Percentiles rank a stretch among this genome's conserved stretches.
These are phyloP conservation scores for Porites divaricata DNA, from an alignment of 92 coral and sea anemone genomes.

Conservation along the genomic window DNA sequence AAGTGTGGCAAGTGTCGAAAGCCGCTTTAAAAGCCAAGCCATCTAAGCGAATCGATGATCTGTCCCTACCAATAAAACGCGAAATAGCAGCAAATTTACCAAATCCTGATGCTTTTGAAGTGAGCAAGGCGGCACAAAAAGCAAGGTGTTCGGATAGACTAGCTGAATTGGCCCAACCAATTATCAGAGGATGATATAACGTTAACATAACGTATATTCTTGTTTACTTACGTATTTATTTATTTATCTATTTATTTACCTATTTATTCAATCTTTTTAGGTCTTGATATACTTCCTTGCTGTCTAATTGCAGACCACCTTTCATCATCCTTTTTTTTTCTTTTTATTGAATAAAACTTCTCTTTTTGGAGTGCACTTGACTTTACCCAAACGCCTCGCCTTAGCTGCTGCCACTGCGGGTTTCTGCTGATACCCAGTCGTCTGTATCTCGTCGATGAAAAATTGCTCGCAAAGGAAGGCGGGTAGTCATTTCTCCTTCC, in stretches of 20 bases:
- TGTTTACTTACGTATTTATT: neutral
- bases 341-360: no score
- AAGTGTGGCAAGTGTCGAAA: constrained; percentile 90
- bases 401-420: no score
- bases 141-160: constrained; percentile 85
- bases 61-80: constrained; percentile 79
- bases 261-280: neutral
- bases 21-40: constrained; percentile 78
- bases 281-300: neutral
- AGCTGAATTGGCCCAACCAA: constrained; percentile 81
- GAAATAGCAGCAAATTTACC: constrained; percentile 91
- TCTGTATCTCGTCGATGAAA: no score
- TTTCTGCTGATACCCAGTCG: no score
- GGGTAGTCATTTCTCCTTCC: no score
- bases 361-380: no score
- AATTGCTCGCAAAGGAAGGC: no score
- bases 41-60: constrained; percentile 79
- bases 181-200: constrained; percentile 58
- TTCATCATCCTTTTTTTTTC: no score
- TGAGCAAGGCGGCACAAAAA: constrained; percentile 82
- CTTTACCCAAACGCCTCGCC: no score
- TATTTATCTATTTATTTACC: neutral
- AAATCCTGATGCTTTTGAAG: constrained; percentile 86
- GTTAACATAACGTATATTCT: neutral
- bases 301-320: no score